These are phyloP conservation scores for Dromiciops gliroides DNA, from an alignment of 2,113 vertebrate species.

Conservation along the genomic window DNA sequence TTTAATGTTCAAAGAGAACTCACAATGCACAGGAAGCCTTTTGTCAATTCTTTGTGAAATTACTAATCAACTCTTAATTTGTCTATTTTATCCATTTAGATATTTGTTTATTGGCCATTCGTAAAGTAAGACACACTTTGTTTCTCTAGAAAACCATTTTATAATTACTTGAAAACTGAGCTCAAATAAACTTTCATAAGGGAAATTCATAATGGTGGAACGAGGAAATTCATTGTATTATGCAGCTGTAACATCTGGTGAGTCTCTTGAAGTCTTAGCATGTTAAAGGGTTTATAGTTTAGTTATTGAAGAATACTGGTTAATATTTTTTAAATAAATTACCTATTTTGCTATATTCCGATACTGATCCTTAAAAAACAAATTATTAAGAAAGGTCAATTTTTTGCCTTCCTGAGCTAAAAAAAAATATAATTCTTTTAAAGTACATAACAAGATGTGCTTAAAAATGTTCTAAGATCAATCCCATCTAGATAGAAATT, in stretches of 20 bases:
- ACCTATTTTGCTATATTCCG: conserved; percentile 37
- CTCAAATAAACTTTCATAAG: conserved; percentile 1
- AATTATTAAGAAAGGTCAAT: conserved; percentile 55
- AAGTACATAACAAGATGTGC: conserved; percentile 42
- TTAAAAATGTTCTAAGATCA: conserved; percentile 60
- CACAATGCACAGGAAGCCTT: background rate
- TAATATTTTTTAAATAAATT: background rate
- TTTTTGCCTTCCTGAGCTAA: conserved; percentile 44
- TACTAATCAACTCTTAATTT: background rate
- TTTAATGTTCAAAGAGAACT: conserved; percentile 11
- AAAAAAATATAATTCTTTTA: conserved; percentile 35
- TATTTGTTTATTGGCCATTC: background rate
- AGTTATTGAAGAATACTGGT: background rate
- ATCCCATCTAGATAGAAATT: conserved; percentile 65
- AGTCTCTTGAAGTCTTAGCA: background rate
- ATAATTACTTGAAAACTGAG: conserved; percentile 37
- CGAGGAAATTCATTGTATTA: background rate
- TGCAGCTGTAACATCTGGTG: background rate
- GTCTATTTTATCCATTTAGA: background rate
- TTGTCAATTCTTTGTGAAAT: background rate
- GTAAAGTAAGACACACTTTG: background rate
- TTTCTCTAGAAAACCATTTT: conserved; percentile 23
- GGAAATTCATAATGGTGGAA: conserved; percentile 16
- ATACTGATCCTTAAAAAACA: conserved; percentile 37
- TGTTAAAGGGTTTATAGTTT: background rate